These are phyloP conservation scores for Burhinus bistriatus DNA, from an alignment of 2,113 vertebrate species.

Conservation along the genomic window DNA sequence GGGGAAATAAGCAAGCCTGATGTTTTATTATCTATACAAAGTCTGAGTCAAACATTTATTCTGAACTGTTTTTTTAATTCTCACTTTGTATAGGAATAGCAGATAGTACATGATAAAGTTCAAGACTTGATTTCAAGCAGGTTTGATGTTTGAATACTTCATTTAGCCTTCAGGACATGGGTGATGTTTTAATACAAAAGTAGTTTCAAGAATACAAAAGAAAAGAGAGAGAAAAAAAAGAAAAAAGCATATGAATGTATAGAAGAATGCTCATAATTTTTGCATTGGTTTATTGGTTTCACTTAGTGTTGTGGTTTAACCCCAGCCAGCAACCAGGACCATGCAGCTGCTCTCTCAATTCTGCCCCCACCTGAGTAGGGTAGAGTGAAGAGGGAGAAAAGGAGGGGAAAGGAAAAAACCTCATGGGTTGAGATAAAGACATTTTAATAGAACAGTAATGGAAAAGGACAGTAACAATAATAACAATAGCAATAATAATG, in stretches of 20 bases:
- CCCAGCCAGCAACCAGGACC: not conserved
- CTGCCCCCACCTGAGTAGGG: not conserved
- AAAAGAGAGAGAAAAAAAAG: not conserved
- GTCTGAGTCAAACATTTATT: not conserved
- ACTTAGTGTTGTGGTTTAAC: not conserved
- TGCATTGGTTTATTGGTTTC: not conserved
- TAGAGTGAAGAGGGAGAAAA: not conserved
- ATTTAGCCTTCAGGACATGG: not conserved
- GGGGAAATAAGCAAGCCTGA: not conserved
- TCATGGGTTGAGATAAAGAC: not conserved
- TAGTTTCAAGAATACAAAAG: not conserved
- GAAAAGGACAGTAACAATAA: not conserved
- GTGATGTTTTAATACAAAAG: not conserved
- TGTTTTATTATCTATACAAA: not conserved
- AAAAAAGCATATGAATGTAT: no score
- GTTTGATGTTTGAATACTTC: not conserved
- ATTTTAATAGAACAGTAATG: not conserved
- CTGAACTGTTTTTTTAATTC: not conserved
- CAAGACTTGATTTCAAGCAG: not conserved
- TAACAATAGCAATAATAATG: no score
- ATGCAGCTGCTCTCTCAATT: not conserved
- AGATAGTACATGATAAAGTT: not conserved
- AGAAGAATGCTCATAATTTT: not conserved
- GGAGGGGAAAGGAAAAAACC: not conserved
- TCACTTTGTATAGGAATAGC: not conserved